Evolutionary conservation across 2,113 vertebrate species (phyloP).

Genomic region (Neodon shergylaensis): DNA sequence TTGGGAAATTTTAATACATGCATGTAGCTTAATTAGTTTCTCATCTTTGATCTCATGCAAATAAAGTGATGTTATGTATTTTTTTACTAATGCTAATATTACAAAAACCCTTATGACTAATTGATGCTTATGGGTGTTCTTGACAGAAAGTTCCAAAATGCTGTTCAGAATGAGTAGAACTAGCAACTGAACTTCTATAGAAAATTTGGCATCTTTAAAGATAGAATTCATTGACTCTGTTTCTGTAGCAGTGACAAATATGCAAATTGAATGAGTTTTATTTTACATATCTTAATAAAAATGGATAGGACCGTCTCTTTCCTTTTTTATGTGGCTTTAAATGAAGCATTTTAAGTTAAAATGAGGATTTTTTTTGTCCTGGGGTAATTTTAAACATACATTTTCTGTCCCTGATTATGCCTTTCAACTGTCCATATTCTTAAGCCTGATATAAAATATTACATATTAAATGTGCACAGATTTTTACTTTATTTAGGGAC

Average conservation of each 20-base stretch:
- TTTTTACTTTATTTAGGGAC: slow-evolving; percentile 31
- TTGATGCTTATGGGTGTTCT: not conserved
- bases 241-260: not conserved
- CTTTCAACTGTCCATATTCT: slow-evolving; percentile 54
- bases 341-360: slow-evolving; percentile 52
- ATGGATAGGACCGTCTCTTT: not conserved
- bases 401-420: slow-evolving; percentile 37
- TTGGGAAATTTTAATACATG: not conserved
- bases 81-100: not conserved
- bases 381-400: slow-evolving; percentile 25
- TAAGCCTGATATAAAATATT: slow-evolving; percentile 44
- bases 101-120: not conserved
- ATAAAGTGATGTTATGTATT: accelerated
- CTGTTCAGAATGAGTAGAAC: not conserved
- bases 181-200: not conserved
- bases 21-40: not conserved
- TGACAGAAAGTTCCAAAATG: not conserved
- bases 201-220: slow-evolving; percentile 4
- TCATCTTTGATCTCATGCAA: not conserved
- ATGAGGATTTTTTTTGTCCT: slow-evolving; percentile 30
- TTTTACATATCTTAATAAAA: slow-evolving; percentile 63
- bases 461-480: slow-evolving; percentile 23
- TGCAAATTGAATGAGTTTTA: not conserved
- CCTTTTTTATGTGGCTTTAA: not conserved
- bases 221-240: not conserved